These are phyloP conservation scores for Morelia viridis DNA, from an alignment of 2,797 vertebrate species.

Conservation along the genomic window DNA sequence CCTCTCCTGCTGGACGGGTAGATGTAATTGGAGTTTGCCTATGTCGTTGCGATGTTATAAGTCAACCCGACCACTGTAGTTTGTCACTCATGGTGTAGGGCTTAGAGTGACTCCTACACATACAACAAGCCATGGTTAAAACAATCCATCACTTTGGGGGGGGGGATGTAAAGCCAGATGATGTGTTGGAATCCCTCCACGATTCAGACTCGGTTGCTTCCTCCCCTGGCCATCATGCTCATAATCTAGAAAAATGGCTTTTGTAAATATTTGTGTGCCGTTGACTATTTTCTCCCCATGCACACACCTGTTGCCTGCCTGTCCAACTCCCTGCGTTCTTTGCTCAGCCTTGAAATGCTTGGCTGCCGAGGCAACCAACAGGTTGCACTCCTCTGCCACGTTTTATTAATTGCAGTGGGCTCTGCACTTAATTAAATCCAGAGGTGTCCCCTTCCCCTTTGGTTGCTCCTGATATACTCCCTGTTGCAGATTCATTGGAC, in stretches of 20 bases:
- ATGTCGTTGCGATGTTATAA: neutral
- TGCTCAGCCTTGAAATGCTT: rapidly evolving
- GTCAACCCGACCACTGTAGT: neutral
- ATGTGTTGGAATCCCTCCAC: neutral
- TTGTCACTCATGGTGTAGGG: neutral
- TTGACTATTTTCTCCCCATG: neutral
- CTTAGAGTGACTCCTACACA: neutral
- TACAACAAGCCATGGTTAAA: neutral
- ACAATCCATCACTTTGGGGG: neutral
- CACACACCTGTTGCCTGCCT: neutral
- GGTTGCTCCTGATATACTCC: neutral
- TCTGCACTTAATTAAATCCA: constrained; percentile 52
- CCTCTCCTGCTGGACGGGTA: neutral
- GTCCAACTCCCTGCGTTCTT: neutral
- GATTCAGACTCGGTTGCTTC: neutral
- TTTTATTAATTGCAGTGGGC: constrained; percentile 34
- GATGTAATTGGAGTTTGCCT: neutral
- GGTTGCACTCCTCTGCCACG: neutral
- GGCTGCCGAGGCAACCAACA: neutral
- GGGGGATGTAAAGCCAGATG: neutral
- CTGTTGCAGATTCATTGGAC: constrained; percentile 41
- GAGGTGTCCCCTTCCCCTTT: constrained; percentile 29
- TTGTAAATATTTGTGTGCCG: rapidly evolving
- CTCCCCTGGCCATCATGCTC: neutral
- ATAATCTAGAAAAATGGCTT: neutral